Conservation (phyloP, 2,888 invertebrate species). For the Notodonta dromedarius region DNA sequence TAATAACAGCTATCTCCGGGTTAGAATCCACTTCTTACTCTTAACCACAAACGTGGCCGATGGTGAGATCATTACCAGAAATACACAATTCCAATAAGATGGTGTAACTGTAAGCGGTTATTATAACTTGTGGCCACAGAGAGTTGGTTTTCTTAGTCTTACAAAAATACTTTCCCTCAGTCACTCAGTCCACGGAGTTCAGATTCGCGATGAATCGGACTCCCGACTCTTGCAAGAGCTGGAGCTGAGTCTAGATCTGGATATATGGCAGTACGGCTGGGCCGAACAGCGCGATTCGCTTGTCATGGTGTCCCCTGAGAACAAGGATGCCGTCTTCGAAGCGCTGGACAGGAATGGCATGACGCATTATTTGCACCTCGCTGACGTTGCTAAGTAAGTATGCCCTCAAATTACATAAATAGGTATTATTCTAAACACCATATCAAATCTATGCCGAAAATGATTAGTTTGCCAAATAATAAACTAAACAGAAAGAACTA, state of each 20-base stretch:
- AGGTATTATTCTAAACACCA: too few relatives aligned
- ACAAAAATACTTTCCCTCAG: not conserved
- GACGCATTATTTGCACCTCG: conserved; percentile 34
- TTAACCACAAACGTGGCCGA: too few relatives aligned
- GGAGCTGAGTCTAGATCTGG: conserved; percentile 30
- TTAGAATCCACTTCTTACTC: too few relatives aligned
- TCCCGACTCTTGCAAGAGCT: conserved; percentile 31
- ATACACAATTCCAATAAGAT: too few relatives aligned
- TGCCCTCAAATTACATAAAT: not conserved
- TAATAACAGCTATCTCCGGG: too few relatives aligned
- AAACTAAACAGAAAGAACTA: too few relatives aligned
- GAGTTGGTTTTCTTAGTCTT: too few relatives aligned
- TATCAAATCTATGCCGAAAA: too few relatives aligned
- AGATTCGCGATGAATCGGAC: conserved; percentile 29
- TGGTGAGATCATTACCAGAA: too few relatives aligned
- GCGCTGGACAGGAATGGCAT: conserved; percentile 32
- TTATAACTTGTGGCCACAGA: too few relatives aligned
- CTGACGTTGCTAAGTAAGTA: conserved; percentile 43
- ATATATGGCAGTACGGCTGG: conserved; percentile 45
- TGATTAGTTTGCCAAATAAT: too few relatives aligned
- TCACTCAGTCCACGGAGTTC: conserved; percentile 39
- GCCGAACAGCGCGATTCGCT: conserved; percentile 34
- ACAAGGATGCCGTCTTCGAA: conserved; percentile 26
- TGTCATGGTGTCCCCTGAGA: conserved; percentile 43
- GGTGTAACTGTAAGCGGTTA: too few relatives aligned